phyloP scores from a whole-genome alignment of 2,113 vertebrate species.

The Physeter macrocephalus region DNA sequence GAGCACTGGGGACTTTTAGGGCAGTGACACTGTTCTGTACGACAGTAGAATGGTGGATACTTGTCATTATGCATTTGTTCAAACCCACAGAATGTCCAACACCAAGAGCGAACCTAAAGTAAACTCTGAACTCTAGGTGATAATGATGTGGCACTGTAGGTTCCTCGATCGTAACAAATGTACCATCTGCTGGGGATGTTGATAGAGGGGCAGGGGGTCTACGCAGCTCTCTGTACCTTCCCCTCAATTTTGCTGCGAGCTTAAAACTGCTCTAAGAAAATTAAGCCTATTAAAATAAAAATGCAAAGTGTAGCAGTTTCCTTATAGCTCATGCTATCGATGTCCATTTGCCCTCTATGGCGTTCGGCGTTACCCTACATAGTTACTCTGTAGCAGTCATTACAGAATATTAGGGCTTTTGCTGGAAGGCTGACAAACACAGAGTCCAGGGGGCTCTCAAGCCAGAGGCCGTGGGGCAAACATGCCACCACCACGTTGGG shows the following conservation, averaged over 20 bases:
- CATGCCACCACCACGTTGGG: rapidly evolving
- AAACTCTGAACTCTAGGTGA: too few species aligned
- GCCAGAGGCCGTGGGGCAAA: background rate
- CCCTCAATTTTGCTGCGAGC: background rate
- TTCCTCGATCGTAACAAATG: background rate
- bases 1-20: background rate
- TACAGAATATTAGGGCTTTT: background rate
- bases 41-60: too few species aligned
- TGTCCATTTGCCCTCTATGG: background rate
- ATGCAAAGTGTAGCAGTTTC: background rate
- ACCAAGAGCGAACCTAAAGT: background rate
- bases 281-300: background rate
- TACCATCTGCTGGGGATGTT: background rate
- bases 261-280: background rate
- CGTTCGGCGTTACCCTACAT: background rate
- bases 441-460: background rate
- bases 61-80: background rate
- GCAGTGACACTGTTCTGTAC: background rate
- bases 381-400: background rate
- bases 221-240: background rate
- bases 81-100: background rate
- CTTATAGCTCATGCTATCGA: rapidly evolving
- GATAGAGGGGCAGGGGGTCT: background rate
- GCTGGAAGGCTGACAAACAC: background rate
- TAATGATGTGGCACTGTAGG: background rate